Percentiles rank a stretch among this genome's conserved stretches.
phyloP scores from a whole-genome alignment of 2,797 vertebrate species.

The Semotilus atromaculatus region DNA sequence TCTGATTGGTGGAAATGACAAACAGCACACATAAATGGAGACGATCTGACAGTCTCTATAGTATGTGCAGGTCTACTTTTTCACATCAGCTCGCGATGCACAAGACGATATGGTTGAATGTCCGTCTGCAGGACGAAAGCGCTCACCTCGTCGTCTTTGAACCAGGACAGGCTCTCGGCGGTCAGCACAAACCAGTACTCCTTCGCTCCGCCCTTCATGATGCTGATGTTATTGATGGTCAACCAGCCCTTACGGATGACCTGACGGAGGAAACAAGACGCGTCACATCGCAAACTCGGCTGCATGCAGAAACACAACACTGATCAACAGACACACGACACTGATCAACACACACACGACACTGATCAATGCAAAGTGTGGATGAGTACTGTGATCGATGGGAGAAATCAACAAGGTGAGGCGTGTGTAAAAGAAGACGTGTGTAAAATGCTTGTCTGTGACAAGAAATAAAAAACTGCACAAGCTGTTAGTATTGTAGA shows the following conservation, averaged over 20 bases:
- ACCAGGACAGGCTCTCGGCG: slow-evolving; percentile 96
- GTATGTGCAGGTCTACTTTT: background rate
- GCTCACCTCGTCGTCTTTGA: slow-evolving; percentile 96
- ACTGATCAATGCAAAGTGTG: background rate
- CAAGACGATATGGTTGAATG: background rate
- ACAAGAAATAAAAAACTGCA: background rate
- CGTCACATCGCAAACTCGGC: background rate
- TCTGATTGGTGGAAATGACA: background rate
- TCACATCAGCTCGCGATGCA: background rate
- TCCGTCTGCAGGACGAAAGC: background rate
- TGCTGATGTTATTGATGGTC: slow-evolving; percentile 98
- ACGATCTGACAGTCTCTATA: background rate
- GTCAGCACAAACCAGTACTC: slow-evolving; percentile 98
- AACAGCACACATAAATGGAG: background rate
- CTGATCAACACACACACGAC: background rate
- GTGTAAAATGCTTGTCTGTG: background rate
- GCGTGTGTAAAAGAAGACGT: background rate
- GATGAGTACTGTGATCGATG: background rate
- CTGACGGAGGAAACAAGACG: slow-evolving; percentile 67
- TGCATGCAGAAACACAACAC: background rate
- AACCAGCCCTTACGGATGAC: slow-evolving; percentile 97
- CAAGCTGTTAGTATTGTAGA: background rate
- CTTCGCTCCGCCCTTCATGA: slow-evolving; percentile 97
- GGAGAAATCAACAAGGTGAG: background rate
- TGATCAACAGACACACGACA: background rate